These are phyloP conservation scores for Altica lythri DNA, from an alignment of 2,888 invertebrate species.

Conservation along the genomic window DNA sequence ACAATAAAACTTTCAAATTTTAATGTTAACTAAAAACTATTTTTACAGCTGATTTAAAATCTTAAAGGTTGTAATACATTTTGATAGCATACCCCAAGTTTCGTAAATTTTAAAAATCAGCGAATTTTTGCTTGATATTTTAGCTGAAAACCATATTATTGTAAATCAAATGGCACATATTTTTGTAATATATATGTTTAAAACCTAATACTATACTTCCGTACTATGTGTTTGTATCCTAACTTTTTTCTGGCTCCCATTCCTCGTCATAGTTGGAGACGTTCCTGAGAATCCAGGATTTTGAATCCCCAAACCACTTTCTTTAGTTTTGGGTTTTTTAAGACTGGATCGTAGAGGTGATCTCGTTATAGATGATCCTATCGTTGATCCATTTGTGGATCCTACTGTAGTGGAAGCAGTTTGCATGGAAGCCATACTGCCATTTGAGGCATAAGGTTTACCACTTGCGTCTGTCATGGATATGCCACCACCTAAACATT, in stretches of 20 bases:
- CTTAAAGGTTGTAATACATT: no score
- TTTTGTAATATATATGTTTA: no score
- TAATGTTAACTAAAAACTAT: no score
- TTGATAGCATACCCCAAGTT: no score
- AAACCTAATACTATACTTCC: constrained; percentile 71
- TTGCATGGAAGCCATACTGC: constrained; percentile 74
- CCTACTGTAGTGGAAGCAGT: constrained; percentile 70
- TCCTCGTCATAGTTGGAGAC: constrained; percentile 81
- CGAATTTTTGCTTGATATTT: no score
- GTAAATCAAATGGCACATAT: no score
- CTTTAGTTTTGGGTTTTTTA: constrained; percentile 68
- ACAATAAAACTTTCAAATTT: no score
- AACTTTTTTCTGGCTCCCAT: constrained; percentile 88
- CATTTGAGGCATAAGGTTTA: constrained; percentile 72
- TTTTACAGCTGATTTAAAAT: no score
- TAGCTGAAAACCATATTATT: no score
- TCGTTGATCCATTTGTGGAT: constrained; percentile 63
- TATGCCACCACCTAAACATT: constrained; percentile 58
- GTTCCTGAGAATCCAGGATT: constrained; percentile 85
- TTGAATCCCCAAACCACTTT: constrained; percentile 77
- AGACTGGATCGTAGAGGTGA: constrained; percentile 80
- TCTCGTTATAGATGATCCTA: constrained; percentile 57
- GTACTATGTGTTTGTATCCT: constrained; percentile 91
- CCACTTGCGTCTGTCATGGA: constrained; percentile 89
- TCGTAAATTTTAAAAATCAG: no score